Evolutionary conservation across 37 sponge, comb jelly and placozoan species (phyloP).

Genomic region (Haliclona indistincta): DNA sequence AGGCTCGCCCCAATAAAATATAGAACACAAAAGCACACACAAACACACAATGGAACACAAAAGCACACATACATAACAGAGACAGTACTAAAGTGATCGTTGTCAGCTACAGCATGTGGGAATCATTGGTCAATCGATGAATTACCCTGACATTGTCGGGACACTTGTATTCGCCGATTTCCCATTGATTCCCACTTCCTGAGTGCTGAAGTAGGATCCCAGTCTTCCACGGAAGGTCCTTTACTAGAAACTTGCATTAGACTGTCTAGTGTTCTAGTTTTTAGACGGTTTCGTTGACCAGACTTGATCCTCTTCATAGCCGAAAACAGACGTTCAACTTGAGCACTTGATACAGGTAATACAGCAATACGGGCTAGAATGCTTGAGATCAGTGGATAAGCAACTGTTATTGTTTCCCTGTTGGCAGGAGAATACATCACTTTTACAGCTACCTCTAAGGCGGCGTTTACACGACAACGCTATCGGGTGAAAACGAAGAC

Average conservation of each 20-base stretch:
- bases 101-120: too few species aligned
- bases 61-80: too few species aligned
- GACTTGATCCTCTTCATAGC: too few species aligned
- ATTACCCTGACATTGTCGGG: too few species aligned
- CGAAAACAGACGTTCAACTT: constrained; percentile 25
- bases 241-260: constrained; percentile 45
- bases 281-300: too few species aligned
- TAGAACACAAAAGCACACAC: too few species aligned
- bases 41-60: too few species aligned
- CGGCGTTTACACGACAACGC: too few species aligned
- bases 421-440: constrained; percentile 22
- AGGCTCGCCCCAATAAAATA: too few species aligned
- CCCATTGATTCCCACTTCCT: constrained; percentile 47
- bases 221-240: constrained; percentile 21
- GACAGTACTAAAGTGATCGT: too few species aligned
- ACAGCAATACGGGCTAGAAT: constrained; percentile 32
- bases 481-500: too few species aligned
- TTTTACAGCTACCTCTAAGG: constrained; percentile 10
- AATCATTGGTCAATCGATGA: too few species aligned
- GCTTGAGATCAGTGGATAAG: constrained; percentile 20
- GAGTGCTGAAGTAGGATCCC: constrained; percentile 20
- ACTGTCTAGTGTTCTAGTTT: constrained; percentile 38
- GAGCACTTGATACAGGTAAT: constrained; percentile 37
- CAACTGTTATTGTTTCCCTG: constrained; percentile 30
- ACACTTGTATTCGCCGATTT: constrained; percentile 20